Evolutionary conservation across 2,113 vertebrate species (phyloP).

Genomic region (Lepus americanus): DNA sequence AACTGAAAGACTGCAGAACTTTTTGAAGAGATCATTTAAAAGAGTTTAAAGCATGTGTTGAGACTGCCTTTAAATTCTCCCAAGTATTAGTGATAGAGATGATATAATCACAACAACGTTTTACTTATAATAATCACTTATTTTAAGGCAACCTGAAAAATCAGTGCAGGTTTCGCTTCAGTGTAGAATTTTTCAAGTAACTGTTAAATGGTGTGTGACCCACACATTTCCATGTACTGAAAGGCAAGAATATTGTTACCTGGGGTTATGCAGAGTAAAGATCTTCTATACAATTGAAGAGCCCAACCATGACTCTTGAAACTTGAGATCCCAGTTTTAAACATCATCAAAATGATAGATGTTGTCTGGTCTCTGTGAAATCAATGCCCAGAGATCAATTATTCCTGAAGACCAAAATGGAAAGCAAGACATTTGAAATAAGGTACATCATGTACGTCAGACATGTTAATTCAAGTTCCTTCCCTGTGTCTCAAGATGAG

Average conservation of each 20-base stretch:
- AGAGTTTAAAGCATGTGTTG: neutral
- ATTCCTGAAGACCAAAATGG: neutral
- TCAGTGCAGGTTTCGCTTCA: constrained; percentile 20
- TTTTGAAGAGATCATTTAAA: neutral
- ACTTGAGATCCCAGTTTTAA: constrained; percentile 16
- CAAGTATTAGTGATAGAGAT: neutral
- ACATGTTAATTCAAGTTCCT: neutral
- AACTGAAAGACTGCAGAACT: neutral
- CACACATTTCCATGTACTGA: neutral
- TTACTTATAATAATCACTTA: neutral
- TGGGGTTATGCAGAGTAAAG: neutral
- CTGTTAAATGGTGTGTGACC: neutral
- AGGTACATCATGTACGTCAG: neutral
- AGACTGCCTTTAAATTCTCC: neutral
- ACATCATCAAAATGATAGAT: neutral
- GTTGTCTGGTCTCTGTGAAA: neutral
- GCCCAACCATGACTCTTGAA: neutral
- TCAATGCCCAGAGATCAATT: neutral
- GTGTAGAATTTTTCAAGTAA: neutral
- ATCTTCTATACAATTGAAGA: neutral
- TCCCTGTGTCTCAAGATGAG: neutral
- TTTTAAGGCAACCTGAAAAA: neutral
- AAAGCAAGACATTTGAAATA: neutral
- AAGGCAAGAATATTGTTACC: neutral
- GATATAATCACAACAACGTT: neutral